phyloP scores from a whole-genome alignment of 1,140 invertebrate genomes.

The Caenorhabditis inopinata region DNA sequence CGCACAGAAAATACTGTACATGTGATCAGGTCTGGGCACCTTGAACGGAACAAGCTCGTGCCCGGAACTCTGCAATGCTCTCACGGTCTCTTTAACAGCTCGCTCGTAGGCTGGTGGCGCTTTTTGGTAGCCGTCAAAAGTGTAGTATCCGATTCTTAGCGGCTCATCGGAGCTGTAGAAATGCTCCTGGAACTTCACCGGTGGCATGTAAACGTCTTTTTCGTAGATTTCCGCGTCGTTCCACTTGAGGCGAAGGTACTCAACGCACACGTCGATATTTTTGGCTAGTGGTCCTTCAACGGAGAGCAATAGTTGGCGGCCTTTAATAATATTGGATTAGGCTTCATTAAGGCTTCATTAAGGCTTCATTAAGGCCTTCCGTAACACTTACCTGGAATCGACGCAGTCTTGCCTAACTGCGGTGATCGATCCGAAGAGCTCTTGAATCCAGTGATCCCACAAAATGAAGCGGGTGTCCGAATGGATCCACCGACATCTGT shows the following conservation, averaged over 20 bases:
- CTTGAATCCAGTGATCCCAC: constrained; percentile 68
- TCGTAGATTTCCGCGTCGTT: not conserved
- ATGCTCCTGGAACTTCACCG: constrained; percentile 44
- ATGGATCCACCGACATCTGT: constrained; percentile 67
- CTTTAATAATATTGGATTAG: not conserved
- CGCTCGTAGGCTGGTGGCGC: constrained; percentile 57
- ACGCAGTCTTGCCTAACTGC: constrained; percentile 41
- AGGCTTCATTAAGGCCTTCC: not conserved
- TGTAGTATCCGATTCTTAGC: constrained; percentile 60
- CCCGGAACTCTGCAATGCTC: constrained; percentile 52
- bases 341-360: not conserved
- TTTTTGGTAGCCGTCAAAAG: constrained; percentile 57
- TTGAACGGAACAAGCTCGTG: constrained; percentile 59
- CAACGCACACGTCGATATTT: constrained; percentile 27
- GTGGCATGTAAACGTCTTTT: constrained; percentile 35
- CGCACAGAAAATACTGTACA: constrained; percentile 51
- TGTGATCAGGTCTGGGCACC: constrained; percentile 53
- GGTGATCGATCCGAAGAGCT: not conserved
- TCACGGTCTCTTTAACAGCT: constrained; percentile 59
- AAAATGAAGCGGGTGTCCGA: constrained; percentile 67
- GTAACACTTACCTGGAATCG: constrained; percentile 55
- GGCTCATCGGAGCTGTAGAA: constrained; percentile 38
- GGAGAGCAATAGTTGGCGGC: constrained; percentile 25
- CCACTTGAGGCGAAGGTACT: constrained; percentile 20
- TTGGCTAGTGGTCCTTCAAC: constrained; percentile 27